A percentile compares a stretch with the other conserved stretches of the same genome.
Conservation (phyloP, 2,113 vertebrate genomes). For the Bos indicus region DNA sequence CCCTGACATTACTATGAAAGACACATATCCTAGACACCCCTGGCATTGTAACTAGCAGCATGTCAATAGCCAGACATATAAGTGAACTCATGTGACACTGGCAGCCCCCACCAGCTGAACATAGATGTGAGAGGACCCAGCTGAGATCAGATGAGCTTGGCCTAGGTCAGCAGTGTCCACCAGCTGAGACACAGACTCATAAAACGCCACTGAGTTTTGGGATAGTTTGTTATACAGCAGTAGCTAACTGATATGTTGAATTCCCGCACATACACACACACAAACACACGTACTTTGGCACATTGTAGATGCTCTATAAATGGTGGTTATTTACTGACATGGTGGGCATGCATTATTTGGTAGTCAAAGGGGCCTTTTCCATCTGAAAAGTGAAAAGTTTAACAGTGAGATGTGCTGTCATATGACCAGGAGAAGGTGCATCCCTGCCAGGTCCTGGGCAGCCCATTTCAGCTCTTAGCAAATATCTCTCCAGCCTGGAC, state of each 20-base stretch:
- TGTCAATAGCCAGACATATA: not conserved
- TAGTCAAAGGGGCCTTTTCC: not conserved
- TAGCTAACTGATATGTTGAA: not conserved
- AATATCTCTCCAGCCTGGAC: constrained; percentile 5
- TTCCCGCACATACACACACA: not conserved
- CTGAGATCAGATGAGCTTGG: not conserved
- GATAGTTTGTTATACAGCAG: not conserved
- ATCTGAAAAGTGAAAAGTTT: not conserved
- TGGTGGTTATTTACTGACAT: not conserved
- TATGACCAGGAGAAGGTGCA: not conserved
- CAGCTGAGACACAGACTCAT: not conserved
- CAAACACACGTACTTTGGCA: not conserved
- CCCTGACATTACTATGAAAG: not conserved
- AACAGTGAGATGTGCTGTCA: not conserved
- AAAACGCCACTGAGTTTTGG: not conserved
- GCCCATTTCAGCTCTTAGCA: not conserved
- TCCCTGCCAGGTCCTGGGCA: not conserved
- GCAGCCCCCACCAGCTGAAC: not conserved
- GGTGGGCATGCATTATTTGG: not conserved
- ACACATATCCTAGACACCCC: not conserved
- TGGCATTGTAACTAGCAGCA: not conserved
- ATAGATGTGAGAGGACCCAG: not conserved
- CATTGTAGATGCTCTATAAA: not conserved
- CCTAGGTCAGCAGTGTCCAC: not conserved
- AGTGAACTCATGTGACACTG: not conserved